Evolutionary conservation across 2,113 vertebrate genomes (phyloP), one percentile per base, ranked within the genome.

Genomic region (Tragelaphus scriptus): DNA sequence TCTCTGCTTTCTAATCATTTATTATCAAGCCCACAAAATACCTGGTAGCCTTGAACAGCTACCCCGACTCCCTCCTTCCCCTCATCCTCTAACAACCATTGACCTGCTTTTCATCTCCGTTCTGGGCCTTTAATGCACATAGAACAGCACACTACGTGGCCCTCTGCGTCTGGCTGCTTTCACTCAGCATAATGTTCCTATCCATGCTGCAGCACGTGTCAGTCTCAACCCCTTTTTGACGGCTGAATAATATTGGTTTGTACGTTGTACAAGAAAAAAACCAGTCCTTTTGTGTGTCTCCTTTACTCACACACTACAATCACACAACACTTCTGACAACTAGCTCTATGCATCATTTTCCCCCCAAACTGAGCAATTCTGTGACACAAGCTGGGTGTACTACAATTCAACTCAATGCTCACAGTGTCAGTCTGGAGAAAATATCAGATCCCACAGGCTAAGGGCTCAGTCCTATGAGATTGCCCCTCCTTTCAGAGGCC

Each of bases 111-210:
- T 13, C 36, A 1, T 75, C 68, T 40, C 68, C 40, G 10, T 40
- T 75, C n/a, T 75, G 68, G 19, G 2, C 21, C 3, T 40, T 40
- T 75, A 40, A 23, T 40, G 40, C 36, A 13, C 36, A 13, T 13
- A 25, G 36, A 40, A 13, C 68, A 75, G 23, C 1, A 6, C 36
- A 40, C 19, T 5, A 10, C 23, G 32, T 10, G 19, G 68, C 68
- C 19, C 0, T 25, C 36, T 40, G 19, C 1, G 11, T 13, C 36
- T 40, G 68, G 68, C 19, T 40, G 23, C n/a, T 13, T 1, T 75
- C 68, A 6, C 68, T 40, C 19, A 13, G 36, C 1, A 1, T 36
- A 5, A 11, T 6, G 19, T 6, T 25, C 40, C 5, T 36, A 0
- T 40, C 11, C 21, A 6, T 6, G 19, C 6, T 6, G 36, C 2